These are phyloP conservation scores for Cosmia pyralina DNA, from an alignment of 2,888 invertebrate species.

Conservation along the genomic window DNA sequence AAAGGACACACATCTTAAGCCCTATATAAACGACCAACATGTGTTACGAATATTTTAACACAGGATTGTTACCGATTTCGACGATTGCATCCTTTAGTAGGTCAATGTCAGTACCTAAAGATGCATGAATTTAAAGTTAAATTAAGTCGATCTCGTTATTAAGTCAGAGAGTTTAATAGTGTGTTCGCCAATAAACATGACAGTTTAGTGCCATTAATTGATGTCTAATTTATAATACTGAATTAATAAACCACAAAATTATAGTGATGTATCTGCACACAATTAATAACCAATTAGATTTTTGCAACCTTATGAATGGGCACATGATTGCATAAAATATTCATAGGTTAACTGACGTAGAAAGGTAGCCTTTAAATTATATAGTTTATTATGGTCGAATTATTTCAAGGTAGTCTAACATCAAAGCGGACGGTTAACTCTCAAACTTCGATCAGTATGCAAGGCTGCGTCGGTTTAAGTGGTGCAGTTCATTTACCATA, in stretches of 20 bases:
- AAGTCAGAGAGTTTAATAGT: background rate
- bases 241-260: constrained; percentile 23
- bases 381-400: constrained; percentile 2
- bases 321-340: constrained; percentile 51
- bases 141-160: background rate
- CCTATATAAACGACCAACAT: background rate
- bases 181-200: background rate
- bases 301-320: constrained; percentile 51
- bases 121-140: constrained; percentile 28
- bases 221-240: constrained; percentile 2
- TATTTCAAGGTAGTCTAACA: constrained; percentile 50
- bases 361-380: constrained; percentile 45
- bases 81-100: constrained; percentile 20
- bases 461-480: constrained; percentile 41
- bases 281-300: constrained; percentile 13
- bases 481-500: constrained; percentile 20
- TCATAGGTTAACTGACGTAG: constrained; percentile 20
- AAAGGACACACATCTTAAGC: constrained; percentile 21
- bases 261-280: constrained; percentile 9
- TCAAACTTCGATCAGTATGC: constrained; percentile 42
- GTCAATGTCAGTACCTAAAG: constrained; percentile 30
- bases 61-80: constrained; percentile 12
- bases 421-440: constrained; percentile 24
- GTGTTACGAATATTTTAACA: constrained; percentile 44
- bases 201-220: constrained; percentile 3